Evolutionary conservation across 35 echinoderm and acorn worm genomes (phyloP), one percentile per base, ranked within the genome.

Genomic region (Eucidaris tribuloides): DNA sequence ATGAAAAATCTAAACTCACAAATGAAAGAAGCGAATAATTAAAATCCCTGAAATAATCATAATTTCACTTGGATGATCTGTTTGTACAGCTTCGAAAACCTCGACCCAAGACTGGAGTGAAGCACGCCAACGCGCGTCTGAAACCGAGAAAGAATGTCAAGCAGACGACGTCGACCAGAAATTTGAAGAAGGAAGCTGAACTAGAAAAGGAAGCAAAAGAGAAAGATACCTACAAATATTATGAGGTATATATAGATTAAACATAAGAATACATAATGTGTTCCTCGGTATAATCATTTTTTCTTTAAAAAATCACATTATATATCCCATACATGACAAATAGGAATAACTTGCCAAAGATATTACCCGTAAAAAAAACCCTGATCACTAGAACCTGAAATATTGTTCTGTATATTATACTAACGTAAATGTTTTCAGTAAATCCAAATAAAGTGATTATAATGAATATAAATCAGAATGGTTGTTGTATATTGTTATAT

Each of bases 171-270:
- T 89, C 76, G 23, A 81, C 56, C 7, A 46, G 55, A 18, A 76
- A 79, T 23, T n/a, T 80, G n/a, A 79, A 91, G 58, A 71, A 46
- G 36, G 62, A 74, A 20, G 45, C 64, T 17, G 62, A 82, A 38
- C 50, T 57, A 64, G 41, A 63, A 25, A 82, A 89, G 58, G 62
- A 45, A 45, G 82, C 52, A 0, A 50, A 84, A 22, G 79, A 68
- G 11, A 96, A 91, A 57, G 93, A 96, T 66, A 96, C 93, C 11
- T 96, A 91, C 84, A 88, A 57, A 25, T 96, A 91, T 50, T 96
- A 96, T 65, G 46, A 63, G 42, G 93, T 91, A 54, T 5, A 39
- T 45, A 84, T 24, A 58, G 55, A 82, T 82, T 7, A 23, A 34
- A 30, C 33, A 22, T 46, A 32, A 46, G 3, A 23, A 23, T 46